Base-by-base conservation (phyloP, 2,888 invertebrate genomes). In the Cephus nigrinus region DNA sequence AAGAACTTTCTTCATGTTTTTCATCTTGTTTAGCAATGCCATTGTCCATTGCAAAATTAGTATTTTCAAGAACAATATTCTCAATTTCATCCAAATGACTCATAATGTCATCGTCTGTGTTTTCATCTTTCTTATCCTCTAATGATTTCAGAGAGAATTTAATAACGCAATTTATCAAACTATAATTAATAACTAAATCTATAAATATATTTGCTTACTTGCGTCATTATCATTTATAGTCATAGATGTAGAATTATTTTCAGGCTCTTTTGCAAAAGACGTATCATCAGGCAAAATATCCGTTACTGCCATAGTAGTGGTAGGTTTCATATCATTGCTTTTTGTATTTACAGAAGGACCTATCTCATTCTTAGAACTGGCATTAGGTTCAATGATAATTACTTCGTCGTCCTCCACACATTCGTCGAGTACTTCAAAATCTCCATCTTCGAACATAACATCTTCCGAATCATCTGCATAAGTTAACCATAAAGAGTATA, bases 351-450 rank as follows among this genome's bases (percentile, higher is more conserved):
- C 55, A 30, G 74, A 33, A 34, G 35, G 34, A 32, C 5, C 74
- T 74, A 12, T 74, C 2, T 74, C 23, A 32, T 15, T 33, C 36
- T 32, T 74, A 12, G 33, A 30, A 11, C n/a, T 34, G 74, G 35
- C 12, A 15, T 32, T 3, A 33, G 12, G 12, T 4, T 68, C 75
- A 11, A 23, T 55, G 12, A 36, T 32, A 35, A 33, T 12, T 12
- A 76, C 32, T 11, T 87, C 87, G 11, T 88, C 88, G 31, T 88
- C 86, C 34, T 85, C 86, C 0, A 79, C 76, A 69, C 86, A 86
- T 80, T 88, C 90, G 31, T 89, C 89, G 11, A 88, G 84, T 23
- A 90, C 86, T 80, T 90, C 84, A 75, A 87, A 88, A 79, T 88
- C 86, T 72, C 88, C 88, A 12, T 86, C 87, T 78, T 89, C 89